A percentile compares a stretch with the other conserved stretches of the same genome.
Conservation (phyloP, 2,888 invertebrate genomes). For the Tryphoninae sp. region DNA sequence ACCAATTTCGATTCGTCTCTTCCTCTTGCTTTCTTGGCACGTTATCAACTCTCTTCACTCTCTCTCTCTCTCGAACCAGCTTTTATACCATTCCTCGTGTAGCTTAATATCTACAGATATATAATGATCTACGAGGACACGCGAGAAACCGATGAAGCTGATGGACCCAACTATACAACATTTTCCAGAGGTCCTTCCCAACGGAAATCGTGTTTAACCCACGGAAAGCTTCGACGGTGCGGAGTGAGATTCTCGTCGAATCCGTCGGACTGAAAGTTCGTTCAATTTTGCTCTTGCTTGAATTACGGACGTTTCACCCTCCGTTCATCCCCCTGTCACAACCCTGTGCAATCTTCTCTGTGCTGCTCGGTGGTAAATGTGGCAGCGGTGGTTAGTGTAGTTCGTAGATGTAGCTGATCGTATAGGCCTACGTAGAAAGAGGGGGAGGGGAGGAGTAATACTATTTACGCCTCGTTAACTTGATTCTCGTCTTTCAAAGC, state of each 20-base stretch:
- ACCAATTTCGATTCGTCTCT: constrained; percentile 31
- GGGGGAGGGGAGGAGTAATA: background rate
- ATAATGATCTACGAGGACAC: background rate
- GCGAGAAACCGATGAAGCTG: constrained; percentile 15
- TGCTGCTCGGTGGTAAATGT: background rate
- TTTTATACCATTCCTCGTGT: constrained; percentile 5
- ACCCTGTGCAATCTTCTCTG: background rate
- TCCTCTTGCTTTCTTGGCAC: constrained; percentile 20
- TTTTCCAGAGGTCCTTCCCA: constrained; percentile 23
- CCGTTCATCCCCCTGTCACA: background rate
- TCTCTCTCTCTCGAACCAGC: background rate
- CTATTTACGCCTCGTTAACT: constrained; percentile 30
- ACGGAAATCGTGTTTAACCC: constrained; percentile 14
- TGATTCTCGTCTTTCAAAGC: constrained; percentile 12
- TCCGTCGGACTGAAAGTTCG: background rate
- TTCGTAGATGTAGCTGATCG: background rate
- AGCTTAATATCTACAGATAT: constrained; percentile 2
- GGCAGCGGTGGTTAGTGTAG: background rate
- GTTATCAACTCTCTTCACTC: constrained; percentile 35
- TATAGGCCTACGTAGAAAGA: background rate
- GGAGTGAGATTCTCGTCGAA: background rate
- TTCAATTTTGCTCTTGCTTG: background rate
- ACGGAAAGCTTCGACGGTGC: background rate
- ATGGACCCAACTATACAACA: constrained; percentile 12
- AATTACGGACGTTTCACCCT: background rate